A percentile compares a stretch with the other conserved stretches of the same genome.
These are phyloP conservation scores for Numenius phaeopus DNA, from an alignment of 2,797 vertebrate genomes.

Conservation along the genomic window DNA sequence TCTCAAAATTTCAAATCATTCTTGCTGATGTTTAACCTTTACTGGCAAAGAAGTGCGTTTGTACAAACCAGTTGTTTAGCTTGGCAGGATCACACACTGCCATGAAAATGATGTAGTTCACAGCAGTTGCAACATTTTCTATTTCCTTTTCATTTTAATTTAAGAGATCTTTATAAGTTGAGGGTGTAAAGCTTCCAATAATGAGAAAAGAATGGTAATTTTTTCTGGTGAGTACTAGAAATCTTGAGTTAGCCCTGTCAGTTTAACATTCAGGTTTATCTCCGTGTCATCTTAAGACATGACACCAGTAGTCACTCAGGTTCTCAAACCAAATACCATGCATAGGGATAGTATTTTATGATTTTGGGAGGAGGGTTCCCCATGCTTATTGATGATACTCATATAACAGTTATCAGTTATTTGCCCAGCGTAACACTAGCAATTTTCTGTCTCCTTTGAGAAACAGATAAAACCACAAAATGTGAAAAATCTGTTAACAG, in stretches of 20 bases:
- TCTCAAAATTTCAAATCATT: not conserved
- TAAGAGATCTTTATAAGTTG: not conserved
- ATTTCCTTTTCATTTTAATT: not conserved
- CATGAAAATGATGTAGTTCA: not conserved
- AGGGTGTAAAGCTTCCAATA: not conserved
- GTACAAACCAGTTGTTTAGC: not conserved
- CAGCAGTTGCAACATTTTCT: not conserved
- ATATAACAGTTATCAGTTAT: not conserved
- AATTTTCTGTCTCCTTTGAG: not conserved
- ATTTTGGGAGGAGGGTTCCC: not conserved
- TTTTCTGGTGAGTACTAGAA: not conserved
- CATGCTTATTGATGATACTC: not conserved
- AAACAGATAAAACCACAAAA: not conserved
- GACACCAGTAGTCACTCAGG: not conserved
- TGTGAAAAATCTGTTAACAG: not conserved
- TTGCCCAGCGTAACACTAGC: not conserved
- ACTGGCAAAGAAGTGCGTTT: not conserved
- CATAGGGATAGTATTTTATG: not conserved
- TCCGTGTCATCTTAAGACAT: not conserved
- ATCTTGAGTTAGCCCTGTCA: not conserved
- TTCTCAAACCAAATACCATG: not conserved
- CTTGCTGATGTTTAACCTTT: not conserved
- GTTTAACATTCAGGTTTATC: not conserved
- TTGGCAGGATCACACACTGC: not conserved
- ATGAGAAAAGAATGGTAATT: not conserved